Conservation (phyloP, 2,797 vertebrate genomes). For the Enteromius treurensis region DNA sequence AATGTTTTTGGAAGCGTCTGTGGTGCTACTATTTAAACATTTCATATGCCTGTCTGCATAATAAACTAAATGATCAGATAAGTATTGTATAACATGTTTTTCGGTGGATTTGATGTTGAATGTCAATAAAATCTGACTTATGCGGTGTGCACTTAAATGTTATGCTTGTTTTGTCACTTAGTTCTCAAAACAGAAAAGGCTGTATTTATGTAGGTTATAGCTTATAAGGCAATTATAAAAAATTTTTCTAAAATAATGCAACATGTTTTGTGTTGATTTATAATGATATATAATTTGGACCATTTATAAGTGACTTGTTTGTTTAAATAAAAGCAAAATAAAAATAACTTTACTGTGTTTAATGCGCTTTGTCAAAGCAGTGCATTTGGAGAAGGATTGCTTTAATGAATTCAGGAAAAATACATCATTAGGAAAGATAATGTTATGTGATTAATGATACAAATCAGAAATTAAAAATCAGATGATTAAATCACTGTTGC, state of each 20-base stretch:
- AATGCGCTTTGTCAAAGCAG: not conserved
- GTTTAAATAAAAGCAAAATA: not conserved
- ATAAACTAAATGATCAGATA: constrained; percentile 72
- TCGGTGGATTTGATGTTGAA: constrained; percentile 74
- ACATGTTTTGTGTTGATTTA: not conserved
- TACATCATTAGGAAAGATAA: not conserved
- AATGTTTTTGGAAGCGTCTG: constrained; percentile 59
- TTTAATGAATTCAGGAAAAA: constrained; percentile 16
- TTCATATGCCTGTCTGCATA: constrained; percentile 63
- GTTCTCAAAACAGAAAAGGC: not conserved
- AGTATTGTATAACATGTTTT: constrained; percentile 76
- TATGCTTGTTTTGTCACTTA: not conserved
- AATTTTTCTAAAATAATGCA: not conserved
- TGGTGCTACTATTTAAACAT: constrained; percentile 55
- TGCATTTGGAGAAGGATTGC: constrained; percentile 10
- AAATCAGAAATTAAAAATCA: not conserved
- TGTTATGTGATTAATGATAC: not conserved
- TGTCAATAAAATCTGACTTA: constrained; percentile 68
- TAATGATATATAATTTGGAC: not conserved
- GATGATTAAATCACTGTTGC: constrained; percentile 13
- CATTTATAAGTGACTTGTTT: not conserved
- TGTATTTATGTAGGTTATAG: not conserved
- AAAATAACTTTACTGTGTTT: not conserved
- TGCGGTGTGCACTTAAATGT: not conserved
- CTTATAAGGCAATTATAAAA: not conserved